phyloP scores from a whole-genome alignment of 1,140 invertebrate genomes.

The Popillia japonica region DNA sequence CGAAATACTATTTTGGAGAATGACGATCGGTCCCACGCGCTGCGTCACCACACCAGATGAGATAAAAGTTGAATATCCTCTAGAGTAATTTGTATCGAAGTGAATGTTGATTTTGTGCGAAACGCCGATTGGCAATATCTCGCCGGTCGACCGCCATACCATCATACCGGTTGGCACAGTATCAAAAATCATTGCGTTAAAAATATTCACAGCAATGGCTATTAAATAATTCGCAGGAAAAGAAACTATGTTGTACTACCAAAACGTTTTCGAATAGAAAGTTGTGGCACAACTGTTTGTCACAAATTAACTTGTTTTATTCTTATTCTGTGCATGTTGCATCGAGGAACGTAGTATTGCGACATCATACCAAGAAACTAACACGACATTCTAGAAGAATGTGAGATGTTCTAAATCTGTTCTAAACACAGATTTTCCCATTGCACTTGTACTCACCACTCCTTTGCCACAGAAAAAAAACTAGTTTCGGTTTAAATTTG shows the following conservation, averaged over 20 bases:
- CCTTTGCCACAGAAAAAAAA: too few relatives aligned
- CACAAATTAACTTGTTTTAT: constrained; percentile 1
- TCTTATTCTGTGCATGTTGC: not conserved
- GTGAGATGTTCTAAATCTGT: too few relatives aligned
- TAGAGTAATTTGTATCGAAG: constrained; percentile 28
- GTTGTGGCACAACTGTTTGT: not conserved
- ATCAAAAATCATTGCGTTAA: constrained; percentile 10
- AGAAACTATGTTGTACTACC: not conserved
- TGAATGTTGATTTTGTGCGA: constrained; percentile 23
- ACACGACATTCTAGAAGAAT: too few relatives aligned
- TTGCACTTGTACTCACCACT: too few relatives aligned
- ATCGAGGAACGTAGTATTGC: not conserved
- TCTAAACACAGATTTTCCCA: too few relatives aligned
- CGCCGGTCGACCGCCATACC: not conserved
- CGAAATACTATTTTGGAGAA: constrained; percentile 23
- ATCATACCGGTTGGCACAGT: not conserved
- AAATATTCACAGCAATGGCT: constrained; percentile 10
- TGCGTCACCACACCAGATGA: constrained; percentile 22
- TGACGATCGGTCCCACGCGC: not conserved
- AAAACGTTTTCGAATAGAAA: not conserved
- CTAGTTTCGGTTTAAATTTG: too few relatives aligned
- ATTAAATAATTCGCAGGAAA: constrained; percentile 19
- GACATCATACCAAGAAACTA: too few relatives aligned
- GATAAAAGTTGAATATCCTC: constrained; percentile 35
- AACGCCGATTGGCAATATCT: constrained; percentile 13